phyloP scores from a whole-genome alignment of 2,797 vertebrate species.

The Pseudochirops cupreus region DNA sequence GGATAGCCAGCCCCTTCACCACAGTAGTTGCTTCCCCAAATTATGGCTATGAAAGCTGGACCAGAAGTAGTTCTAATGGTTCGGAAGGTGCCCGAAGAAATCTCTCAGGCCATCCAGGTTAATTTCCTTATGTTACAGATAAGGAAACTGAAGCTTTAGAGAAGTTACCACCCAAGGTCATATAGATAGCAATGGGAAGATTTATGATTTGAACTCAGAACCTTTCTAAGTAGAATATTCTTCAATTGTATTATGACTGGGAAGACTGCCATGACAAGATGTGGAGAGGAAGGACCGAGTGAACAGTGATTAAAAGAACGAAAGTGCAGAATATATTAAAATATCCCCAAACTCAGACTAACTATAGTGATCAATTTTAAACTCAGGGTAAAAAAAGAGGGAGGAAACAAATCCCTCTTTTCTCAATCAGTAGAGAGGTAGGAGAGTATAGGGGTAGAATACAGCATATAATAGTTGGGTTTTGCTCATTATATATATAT shows the following conservation, averaged over 20 bases:
- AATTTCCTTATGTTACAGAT: neutral
- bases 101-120: neutral
- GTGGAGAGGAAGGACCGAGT: neutral
- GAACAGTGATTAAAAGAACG: neutral
- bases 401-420: neutral
- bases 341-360: neutral
- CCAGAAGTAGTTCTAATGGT: neutral
- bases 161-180: neutral
- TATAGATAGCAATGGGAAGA: neutral
- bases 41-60: neutral
- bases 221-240: neutral
- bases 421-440: neutral
- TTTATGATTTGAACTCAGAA: neutral
- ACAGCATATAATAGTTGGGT: neutral
- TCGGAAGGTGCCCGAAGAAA: neutral
- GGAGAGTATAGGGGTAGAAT: neutral
- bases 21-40: neutral
- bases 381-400: accelerated
- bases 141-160: neutral
- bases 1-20: neutral
- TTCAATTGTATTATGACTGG: neutral
- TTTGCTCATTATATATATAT: neutral
- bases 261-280: neutral
- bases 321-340: neutral
- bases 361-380: neutral